A percentile compares a stretch with the other conserved stretches of the same genome.
These are phyloP conservation scores for Natrix natrix DNA, from an alignment of 2,797 vertebrate genomes.

Conservation along the genomic window DNA sequence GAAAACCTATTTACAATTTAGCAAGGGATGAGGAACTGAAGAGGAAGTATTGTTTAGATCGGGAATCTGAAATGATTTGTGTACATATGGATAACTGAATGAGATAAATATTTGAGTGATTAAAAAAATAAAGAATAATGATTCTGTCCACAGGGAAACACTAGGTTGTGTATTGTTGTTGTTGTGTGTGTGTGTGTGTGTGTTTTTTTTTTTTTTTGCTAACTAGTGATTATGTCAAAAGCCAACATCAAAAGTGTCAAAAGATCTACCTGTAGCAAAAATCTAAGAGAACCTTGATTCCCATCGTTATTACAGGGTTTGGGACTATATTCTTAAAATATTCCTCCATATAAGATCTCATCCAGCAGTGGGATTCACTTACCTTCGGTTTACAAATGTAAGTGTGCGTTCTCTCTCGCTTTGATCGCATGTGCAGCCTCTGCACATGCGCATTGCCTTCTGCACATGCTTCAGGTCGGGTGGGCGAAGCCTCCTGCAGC, in stretches of 20 bases:
- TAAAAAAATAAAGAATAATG: conserved; percentile 21
- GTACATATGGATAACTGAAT: conserved; percentile 7
- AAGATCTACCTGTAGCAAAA: background rate
- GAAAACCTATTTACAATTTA: conserved; percentile 17
- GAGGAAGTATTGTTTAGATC: conserved; percentile 28
- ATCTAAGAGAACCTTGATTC: background rate
- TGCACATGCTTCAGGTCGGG: no score
- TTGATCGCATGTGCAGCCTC: no score
- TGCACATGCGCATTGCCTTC: no score
- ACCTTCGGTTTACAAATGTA: no score
- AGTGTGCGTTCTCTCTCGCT: no score
- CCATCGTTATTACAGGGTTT: background rate
- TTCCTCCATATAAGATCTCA: background rate
- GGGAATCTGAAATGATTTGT: conserved; percentile 41
- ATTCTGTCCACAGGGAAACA: conserved; percentile 37
- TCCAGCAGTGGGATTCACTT: no score
- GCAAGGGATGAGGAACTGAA: background rate
- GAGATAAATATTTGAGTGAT: conserved; percentile 8
- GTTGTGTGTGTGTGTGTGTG: no score
- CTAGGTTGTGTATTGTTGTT: conserved; percentile 12
- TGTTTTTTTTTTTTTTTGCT: no score
- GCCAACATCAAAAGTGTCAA: conserved; percentile 33
- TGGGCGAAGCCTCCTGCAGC: no score
- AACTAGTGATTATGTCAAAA: conserved; percentile 37
- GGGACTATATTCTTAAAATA: background rate